phyloP scores from a whole-genome alignment of 2,888 invertebrate genomes.

The Morpho helenor region DNA sequence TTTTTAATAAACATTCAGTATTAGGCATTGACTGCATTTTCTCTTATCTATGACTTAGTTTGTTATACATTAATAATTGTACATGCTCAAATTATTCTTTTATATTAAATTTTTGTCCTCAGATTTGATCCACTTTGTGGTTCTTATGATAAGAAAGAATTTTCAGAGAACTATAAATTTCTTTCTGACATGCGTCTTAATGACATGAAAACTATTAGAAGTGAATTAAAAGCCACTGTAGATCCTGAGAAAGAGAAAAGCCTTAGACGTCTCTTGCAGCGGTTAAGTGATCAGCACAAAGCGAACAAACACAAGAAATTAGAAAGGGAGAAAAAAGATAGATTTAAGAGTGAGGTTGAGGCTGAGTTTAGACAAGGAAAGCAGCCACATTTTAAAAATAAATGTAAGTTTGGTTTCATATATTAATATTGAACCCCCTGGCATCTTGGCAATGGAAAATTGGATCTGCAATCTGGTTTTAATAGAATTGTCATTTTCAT shows the following conservation, averaged over 20 bases:
- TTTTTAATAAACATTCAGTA: background rate
- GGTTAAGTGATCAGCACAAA: constrained; percentile 88
- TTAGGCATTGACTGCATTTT: too few relatives aligned
- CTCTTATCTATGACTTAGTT: too few relatives aligned
- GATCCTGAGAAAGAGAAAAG: constrained; percentile 82
- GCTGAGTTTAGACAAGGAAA: constrained; percentile 81
- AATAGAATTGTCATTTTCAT: too few relatives aligned
- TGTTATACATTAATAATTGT: too few relatives aligned
- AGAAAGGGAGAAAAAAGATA: constrained; percentile 70
- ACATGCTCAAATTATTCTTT: background rate
- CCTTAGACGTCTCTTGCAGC: constrained; percentile 85
- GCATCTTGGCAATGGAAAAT: too few relatives aligned
- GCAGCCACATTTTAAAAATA: constrained; percentile 82
- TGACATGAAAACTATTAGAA: constrained; percentile 82
- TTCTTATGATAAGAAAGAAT: constrained; percentile 85
- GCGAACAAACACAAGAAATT: constrained; percentile 79
- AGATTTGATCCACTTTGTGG: constrained; percentile 93
- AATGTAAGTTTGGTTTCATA: constrained; percentile 46
- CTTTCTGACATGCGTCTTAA: constrained; percentile 83
- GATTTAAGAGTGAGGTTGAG: constrained; percentile 75
- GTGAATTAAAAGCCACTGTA: constrained; percentile 79
- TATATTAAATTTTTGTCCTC: constrained; percentile 24
- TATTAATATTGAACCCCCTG: background rate
- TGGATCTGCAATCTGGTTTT: too few relatives aligned
- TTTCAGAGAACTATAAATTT: constrained; percentile 89